Base-by-base conservation (phyloP, 2,888 invertebrate species). In the Cephus pygmeus region DNA sequence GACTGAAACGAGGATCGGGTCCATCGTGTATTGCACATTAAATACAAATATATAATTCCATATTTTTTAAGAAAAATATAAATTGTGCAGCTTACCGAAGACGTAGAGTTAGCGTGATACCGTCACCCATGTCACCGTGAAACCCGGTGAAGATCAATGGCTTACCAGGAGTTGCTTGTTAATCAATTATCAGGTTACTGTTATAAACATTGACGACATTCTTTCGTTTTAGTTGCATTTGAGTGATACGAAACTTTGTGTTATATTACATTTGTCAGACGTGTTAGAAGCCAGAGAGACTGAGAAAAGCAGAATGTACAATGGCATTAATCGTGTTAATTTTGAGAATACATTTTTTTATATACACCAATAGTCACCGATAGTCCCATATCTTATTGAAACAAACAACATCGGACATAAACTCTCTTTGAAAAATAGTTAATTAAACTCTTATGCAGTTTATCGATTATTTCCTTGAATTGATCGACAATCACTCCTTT, bases 121-220 rank as follows among this genome's bases (percentile, higher is more conserved):
- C 90, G 87, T 87, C 90, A 91, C 91, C 91, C 82, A 79, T 87
- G 86, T 84, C 86, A 86, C 86, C 86, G 84, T 86, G 87, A 88
- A 90, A 86, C 88, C 85, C 73, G 75, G 71, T 34, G 71, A 34
- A 78, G 30, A 34, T 30, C 15, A 31, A 30, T 30, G 34, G 30
- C 73, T 74, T 69, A 69, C 31, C 40, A 56, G 73, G 88, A 89
- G 88, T 85, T 85, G 86, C 83, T 86, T 86, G 88, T 87, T 88
- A 87, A 89, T 88, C 90, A 89, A 89, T 83, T 85, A 80, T 81
- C 69, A 81, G 74, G 73, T 76, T 76, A 71, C 31, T 71, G 71
- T 71, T 30, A 71, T 15, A 34, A 6, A 71, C 9, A 23, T 56
- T 56, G 23, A 56, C 23, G 56, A 56, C 9, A 23, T 56, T 56